These are phyloP conservation scores for Urosaurus nigricauda DNA, from an alignment of 2,797 vertebrate species.

Conservation along the genomic window DNA sequence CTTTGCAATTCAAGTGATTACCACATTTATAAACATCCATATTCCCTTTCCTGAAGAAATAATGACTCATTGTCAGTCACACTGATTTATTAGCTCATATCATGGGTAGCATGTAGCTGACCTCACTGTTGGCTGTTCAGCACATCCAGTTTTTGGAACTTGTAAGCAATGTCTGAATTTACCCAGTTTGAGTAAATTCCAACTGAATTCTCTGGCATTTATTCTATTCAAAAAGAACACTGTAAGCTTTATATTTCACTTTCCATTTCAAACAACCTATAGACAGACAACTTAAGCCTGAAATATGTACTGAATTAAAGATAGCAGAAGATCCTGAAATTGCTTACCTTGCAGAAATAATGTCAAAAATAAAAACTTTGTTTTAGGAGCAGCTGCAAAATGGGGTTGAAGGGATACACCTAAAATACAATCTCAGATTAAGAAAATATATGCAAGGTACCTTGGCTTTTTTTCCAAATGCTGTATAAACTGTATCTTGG, in stretches of 20 bases:
- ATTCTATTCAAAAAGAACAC: neutral
- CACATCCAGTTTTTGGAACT: neutral
- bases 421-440: neutral
- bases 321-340: neutral
- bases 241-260: neutral
- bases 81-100: neutral
- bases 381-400: neutral
- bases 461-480: conserved; percentile 5
- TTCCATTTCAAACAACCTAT: neutral
- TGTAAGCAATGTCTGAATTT: neutral
- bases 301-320: neutral
- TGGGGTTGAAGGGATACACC: neutral
- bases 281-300: neutral
- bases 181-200: neutral
- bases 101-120: neutral
- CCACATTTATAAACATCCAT: neutral
- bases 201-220: neutral
- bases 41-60: neutral
- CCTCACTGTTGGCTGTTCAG: neutral
- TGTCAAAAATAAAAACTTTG: neutral
- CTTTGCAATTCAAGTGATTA: conserved; percentile 35
- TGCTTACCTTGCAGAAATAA: neutral
- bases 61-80: neutral
- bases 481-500: neutral
- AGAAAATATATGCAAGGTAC: neutral